These are phyloP conservation scores for Anastrepha ludens DNA, from an alignment of 1,140 invertebrate genomes.

Conservation along the genomic window DNA sequence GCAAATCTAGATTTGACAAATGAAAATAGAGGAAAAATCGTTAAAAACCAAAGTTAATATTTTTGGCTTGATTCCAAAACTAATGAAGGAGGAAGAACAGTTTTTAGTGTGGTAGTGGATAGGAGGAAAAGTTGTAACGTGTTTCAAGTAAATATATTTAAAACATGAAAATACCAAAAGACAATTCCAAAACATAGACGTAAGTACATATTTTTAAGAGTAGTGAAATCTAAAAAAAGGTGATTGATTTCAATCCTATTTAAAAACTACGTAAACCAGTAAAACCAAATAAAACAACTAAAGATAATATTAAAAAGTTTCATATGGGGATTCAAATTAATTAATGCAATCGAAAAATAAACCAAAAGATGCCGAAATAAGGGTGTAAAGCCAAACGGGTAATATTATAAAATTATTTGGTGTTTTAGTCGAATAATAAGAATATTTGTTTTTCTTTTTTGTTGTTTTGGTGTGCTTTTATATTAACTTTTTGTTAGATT, in stretches of 20 bases:
- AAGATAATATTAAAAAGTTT: constrained; percentile 16
- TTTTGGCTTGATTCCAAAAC: too few species aligned
- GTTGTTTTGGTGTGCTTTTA: constrained; percentile 2
- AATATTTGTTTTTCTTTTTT: not conserved
- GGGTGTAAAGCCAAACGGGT: constrained; percentile 37
- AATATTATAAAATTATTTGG: not conserved
- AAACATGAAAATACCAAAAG: constrained; percentile 6
- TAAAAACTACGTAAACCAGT: constrained; percentile 13
- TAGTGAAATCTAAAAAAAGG: not conserved
- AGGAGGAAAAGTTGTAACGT: not conserved
- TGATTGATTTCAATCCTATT: not conserved
- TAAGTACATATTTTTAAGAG: not conserved
- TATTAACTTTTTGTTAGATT: constrained; percentile 38
- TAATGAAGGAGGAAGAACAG: too few species aligned
- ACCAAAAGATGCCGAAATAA: constrained; percentile 22
- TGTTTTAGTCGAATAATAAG: constrained; percentile 24
- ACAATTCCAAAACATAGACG: not conserved
- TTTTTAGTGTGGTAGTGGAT: not conserved
- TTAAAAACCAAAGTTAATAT: not conserved
- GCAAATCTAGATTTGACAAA: constrained; percentile 77
- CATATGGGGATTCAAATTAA: not conserved
- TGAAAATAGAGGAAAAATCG: not conserved
- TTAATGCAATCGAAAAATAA: constrained; percentile 21
- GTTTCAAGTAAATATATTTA: constrained; percentile 1
- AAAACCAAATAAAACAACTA: constrained; percentile 24